These are phyloP conservation scores for Circaetus gallicus DNA, from an alignment of 2,113 vertebrate species.

Conservation along the genomic window DNA sequence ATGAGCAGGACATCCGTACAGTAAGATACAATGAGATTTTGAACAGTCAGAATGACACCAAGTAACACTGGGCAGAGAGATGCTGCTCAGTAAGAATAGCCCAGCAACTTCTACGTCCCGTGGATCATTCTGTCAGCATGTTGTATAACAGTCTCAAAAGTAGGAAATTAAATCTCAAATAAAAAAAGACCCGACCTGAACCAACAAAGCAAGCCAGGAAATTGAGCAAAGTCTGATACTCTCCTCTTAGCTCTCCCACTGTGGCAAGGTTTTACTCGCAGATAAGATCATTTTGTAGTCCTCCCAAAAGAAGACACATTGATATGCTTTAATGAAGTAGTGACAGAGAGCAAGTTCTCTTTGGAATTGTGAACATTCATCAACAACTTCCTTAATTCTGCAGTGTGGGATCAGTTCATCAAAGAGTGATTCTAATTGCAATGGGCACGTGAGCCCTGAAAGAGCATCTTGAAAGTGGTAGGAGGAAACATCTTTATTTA, in stretches of 20 bases:
- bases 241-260: not conserved
- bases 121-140: not conserved
- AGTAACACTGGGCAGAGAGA: not conserved
- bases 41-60: not conserved
- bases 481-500: not conserved
- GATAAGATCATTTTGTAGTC: not conserved
- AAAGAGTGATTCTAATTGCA: not conserved
- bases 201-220: not conserved
- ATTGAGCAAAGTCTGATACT: not conserved
- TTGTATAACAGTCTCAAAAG: not conserved
- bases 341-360: not conserved
- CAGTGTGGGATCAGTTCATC: not conserved
- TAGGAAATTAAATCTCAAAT: not conserved
- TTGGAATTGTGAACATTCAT: not conserved
- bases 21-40: not conserved
- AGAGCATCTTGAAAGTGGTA: not conserved
- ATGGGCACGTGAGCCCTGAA: not conserved
- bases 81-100: not conserved
- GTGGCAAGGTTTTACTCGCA: not conserved
- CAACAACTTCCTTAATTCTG: not conserved
- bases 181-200: not conserved
- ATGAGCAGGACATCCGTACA: not conserved
- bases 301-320: not conserved
- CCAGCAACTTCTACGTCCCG: not conserved
- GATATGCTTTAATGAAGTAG: not conserved